These are phyloP conservation scores for Muscicapa striata DNA, from an alignment of 2,797 vertebrate genomes.

Conservation along the genomic window DNA sequence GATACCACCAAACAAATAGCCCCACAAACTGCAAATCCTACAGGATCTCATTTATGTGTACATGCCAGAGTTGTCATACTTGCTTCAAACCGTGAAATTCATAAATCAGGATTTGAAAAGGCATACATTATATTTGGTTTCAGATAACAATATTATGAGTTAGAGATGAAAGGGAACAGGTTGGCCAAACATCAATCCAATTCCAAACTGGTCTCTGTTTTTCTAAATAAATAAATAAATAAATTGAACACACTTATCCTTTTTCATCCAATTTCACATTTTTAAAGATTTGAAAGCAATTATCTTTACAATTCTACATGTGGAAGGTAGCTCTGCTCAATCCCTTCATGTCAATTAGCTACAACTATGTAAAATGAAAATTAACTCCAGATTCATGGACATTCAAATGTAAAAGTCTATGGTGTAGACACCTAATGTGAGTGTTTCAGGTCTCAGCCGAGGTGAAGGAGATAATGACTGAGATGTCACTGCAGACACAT, in stretches of 20 bases:
- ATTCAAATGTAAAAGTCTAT: background rate
- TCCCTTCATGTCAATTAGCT: background rate
- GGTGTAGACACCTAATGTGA: background rate
- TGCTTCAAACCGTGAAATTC: constrained; percentile 24
- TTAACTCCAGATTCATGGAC: background rate
- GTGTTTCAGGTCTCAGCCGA: background rate
- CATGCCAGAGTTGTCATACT: constrained; percentile 34
- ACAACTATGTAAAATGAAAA: background rate
- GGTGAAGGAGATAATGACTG: background rate
- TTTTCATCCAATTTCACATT: constrained; percentile 44
- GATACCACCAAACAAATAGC: background rate
- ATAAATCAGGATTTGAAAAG: constrained; percentile 53
- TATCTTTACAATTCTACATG: background rate
- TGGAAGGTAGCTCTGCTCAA: background rate
- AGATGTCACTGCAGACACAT: background rate
- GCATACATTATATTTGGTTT: constrained; percentile 40
- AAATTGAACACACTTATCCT: background rate
- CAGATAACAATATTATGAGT: constrained; percentile 57
- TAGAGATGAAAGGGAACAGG: constrained; percentile 48
- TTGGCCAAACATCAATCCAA: constrained; percentile 55
- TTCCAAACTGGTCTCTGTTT: constrained; percentile 6
- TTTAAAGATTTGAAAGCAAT: constrained; percentile 22
- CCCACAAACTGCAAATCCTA: background rate
- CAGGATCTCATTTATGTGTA: constrained; percentile 1
- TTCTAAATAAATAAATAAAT: background rate